Percentiles rank a stretch among this genome's conserved stretches.
Conservation (phyloP, 2,888 invertebrate species). For the Erannis defoliaria region DNA sequence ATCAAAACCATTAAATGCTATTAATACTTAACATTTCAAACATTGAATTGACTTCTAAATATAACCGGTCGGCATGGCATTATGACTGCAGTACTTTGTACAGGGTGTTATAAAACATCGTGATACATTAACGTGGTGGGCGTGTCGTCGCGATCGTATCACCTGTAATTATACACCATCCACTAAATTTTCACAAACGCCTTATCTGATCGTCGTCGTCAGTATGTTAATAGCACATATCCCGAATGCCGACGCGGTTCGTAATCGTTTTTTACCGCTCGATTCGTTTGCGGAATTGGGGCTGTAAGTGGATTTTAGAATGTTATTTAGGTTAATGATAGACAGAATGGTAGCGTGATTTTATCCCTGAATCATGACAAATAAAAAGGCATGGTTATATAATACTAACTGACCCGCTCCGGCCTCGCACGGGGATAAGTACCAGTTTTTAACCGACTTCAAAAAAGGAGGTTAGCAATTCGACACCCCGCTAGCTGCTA, state of each 20-base stretch:
- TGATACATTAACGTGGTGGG: constrained; percentile 65
- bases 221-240: constrained; percentile 80
- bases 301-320: constrained; percentile 21
- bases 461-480: too few species aligned
- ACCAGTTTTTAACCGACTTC: too few species aligned
- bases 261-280: constrained; percentile 61
- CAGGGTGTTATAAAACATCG: constrained; percentile 50
- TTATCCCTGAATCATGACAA: neutral
- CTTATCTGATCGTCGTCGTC: constrained; percentile 74
- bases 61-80: constrained; percentile 34
- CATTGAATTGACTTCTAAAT: constrained; percentile 38
- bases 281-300: constrained; percentile 30
- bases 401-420: too few species aligned
- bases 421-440: too few species aligned
- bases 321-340: constrained; percentile 20
- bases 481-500: too few species aligned
- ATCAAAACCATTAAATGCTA: constrained; percentile 27
- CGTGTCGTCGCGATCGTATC: constrained; percentile 74
- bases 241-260: constrained; percentile 67
- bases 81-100: constrained; percentile 39
- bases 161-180: constrained; percentile 75
- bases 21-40: constrained; percentile 36
- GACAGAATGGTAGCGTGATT: neutral
- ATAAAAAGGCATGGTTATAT: too few species aligned
- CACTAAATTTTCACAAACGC: constrained; percentile 81